Evolutionary conservation across 2,113 vertebrate genomes (phyloP).

Genomic region (Pituophis catenifer): DNA sequence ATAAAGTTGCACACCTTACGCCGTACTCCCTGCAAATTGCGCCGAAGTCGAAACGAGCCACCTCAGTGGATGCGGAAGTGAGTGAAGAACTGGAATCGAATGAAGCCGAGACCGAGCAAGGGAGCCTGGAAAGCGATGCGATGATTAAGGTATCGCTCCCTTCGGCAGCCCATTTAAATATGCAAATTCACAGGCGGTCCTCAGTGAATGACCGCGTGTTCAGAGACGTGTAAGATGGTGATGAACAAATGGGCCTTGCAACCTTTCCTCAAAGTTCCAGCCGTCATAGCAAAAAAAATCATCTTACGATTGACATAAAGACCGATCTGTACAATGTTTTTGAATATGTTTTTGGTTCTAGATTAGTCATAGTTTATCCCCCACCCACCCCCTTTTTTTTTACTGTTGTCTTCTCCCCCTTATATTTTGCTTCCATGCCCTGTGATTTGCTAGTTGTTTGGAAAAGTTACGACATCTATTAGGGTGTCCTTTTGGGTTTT

Average conservation of each 20-base stretch:
- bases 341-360: not conserved
- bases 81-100: slow-evolving; percentile 63
- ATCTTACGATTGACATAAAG: not conserved
- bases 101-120: slow-evolving; percentile 72
- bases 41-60: slow-evolving; percentile 72
- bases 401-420: not conserved
- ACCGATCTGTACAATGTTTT: not conserved
- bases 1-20: slow-evolving; percentile 85
- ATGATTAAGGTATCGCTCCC: slow-evolving; percentile 89
- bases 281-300: not conserved
- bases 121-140: slow-evolving; percentile 76
- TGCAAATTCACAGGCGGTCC: not conserved
- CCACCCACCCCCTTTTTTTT: not conserved
- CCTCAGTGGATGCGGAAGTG: slow-evolving; percentile 61
- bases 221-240: not conserved
- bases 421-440: not conserved
- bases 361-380: not conserved
- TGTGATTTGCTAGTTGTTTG: not conserved
- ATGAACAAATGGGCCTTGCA: not conserved
- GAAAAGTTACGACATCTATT: no score
- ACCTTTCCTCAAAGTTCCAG: not conserved
- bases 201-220: not conserved
- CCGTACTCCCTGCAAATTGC: slow-evolving; percentile 83
- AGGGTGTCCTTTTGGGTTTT: not conserved
- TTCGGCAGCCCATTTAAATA: not conserved